phyloP scores from a whole-genome alignment of 2,113 vertebrate genomes.

The Thomomys bottae region DNA sequence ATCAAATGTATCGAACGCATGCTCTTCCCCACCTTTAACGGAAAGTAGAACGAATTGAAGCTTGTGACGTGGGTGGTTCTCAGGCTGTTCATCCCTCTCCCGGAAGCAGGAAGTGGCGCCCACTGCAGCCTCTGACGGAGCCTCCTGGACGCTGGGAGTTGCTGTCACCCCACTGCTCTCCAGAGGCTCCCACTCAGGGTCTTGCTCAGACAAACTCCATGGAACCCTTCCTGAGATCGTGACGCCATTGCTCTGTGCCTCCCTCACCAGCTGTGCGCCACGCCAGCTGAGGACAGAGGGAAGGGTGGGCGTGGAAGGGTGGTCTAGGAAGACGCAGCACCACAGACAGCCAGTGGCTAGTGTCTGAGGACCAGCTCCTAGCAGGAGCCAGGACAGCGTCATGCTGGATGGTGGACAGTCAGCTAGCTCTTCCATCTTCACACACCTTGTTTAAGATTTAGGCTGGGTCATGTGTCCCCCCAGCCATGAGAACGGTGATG shows the following conservation, averaged over 20 bases:
- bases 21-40: background rate
- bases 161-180: background rate
- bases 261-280: background rate
- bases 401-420: too few species aligned
- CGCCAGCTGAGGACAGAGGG: background rate
- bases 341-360: background rate
- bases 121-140: too few species aligned
- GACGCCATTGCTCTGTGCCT: fast-evolving
- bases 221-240: background rate
- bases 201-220: background rate
- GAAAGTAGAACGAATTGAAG: background rate
- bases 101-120: too few species aligned
- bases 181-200: background rate
- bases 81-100: background rate
- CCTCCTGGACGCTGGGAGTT: too few species aligned
- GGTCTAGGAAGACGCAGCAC: too few species aligned
- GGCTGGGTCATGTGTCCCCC: background rate
- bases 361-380: too few species aligned
- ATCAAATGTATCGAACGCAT: background rate
- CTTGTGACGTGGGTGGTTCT: too few species aligned
- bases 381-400: background rate
- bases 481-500: fast-evolving
- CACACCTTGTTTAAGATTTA: background rate
- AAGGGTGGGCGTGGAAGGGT: background rate
- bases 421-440: background rate